Evolutionary conservation across 2,888 invertebrate genomes (phyloP), one percentile per base, ranked within the genome.

Genomic region (Chrysolina americana): DNA sequence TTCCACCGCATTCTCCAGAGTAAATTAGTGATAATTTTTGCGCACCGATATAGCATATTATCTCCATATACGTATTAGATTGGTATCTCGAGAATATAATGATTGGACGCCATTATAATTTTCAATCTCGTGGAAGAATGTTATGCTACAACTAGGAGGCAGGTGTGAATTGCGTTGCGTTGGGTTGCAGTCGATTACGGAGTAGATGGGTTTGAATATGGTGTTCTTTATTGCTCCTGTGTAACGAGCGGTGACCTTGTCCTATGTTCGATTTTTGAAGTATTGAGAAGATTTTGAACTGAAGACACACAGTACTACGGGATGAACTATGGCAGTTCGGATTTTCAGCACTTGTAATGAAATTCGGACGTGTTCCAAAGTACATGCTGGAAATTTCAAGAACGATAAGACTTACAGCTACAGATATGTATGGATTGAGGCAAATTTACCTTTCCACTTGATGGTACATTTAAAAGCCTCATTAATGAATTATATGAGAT

Each of bases 111-210:
- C 65, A 71, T 74, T 74, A 70, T 72, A 74, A 72, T 72, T 76
- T 71, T 76, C 70, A 19, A 70, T 74, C 68, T 71, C 69, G 66
- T 72, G 65, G 47, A 76, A 71, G 76, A 76, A 76, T 76, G 74
- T 44, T 56, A 68, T 70, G 68, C 41, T 74, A 56, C 70, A 62
- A 69, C 64, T 44, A 64, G 73, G 56, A 53, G n/a, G 63, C 70
- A 74, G 74, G 74, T 74, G 74, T 62, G 65, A 74, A 74, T 17
- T 62, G 62, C 48, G 36, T 9, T 59, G 28, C 28, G 36, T 36
- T 11, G 13, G 21, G 19, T 53, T 59, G 8, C 23, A 2, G n/a
- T n/a, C 36, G 59, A 59, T 59, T 59, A 17, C 15, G 59, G 36
- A 59, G 36, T 13, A 13, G 23, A n/a, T n/a, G 48, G 17, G 28